Evolutionary conservation across 2,797 vertebrate genomes (phyloP), one percentile per base, ranked within the genome.

Genomic region (Helostoma temminkii): DNA sequence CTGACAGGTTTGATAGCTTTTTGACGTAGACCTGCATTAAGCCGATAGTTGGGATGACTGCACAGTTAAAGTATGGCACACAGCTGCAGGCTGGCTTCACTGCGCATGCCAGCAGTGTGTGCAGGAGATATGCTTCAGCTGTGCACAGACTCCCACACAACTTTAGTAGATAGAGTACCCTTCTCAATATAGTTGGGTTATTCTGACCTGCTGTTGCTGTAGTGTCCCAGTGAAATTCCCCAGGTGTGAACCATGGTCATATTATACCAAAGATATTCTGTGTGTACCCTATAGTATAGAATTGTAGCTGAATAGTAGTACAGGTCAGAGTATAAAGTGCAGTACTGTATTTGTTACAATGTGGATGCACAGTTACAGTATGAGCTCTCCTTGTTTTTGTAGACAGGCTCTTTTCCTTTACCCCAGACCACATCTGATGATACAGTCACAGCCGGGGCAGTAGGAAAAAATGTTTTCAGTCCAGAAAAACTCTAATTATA

Each of bases 1-100:
- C 65, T 28, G 61, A 85, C 86, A 93, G 93, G 92, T 93, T 93
- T 89, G 91, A 71, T 65, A 58, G 80, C 30, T 6, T 59, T 81
- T 72, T 68, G 62, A 77, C 6, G 15, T 58, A 57, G 62, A 42
- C 65, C 55, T n/a, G 66, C 48, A 15, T 75, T 66, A 41, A 71
- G 69, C 78, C 73, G 48, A 41, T 84, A 78, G 74, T 59, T 55
- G 9, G 52, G 22, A 36, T 65, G 67, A 66, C 53, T 81, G 75
- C 75, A 71, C 73, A 83, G 75, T 58, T 74, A 50, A 74, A 77
- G 59, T 34, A 48, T 71, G 74, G 78, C 61, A 19, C 22, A 9
- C n/a, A 19, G 53, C 56, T 57, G 30, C 39, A 14, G 53, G 19
- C 42, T 43, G 34, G 11, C 24, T 34, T 26, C 49, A 22, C 19